These are phyloP conservation scores for Pseudomyrmex concolor DNA, from an alignment of 1,140 invertebrate species.

Conservation along the genomic window DNA sequence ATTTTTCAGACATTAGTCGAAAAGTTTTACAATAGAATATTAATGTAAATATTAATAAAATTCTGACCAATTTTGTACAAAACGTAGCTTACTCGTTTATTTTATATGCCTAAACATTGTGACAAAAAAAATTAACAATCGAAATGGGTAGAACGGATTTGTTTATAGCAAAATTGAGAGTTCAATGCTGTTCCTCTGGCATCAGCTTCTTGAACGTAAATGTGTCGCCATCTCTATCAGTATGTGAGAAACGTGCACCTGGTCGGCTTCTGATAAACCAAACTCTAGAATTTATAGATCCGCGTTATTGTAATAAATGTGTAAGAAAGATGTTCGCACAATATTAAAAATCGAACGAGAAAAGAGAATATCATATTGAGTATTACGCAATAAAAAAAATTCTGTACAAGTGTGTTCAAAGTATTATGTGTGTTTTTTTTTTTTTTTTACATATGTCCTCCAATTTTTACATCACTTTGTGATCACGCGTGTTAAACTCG, in stretches of 20 bases:
- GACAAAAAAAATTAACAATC: no score
- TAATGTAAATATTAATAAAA: no score
- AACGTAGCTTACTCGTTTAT: no score
- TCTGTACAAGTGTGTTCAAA: not conserved
- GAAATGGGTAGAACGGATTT: no score
- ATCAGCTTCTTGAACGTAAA: conserved; percentile 2
- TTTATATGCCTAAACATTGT: no score
- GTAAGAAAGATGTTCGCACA: not conserved
- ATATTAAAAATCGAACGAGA: not conserved
- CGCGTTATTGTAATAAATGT: not conserved
- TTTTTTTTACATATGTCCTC: no score
- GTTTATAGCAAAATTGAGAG: not conserved
- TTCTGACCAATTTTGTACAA: no score
- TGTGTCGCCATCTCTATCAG: conserved; percentile 33
- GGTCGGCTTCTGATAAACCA: conserved; percentile 21
- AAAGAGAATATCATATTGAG: not conserved
- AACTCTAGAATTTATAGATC: conserved; percentile 1
- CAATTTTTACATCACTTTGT: not conserved
- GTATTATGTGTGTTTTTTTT: no score
- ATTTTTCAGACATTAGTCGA: no score
- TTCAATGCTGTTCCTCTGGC: not conserved
- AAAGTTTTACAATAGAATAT: no score
- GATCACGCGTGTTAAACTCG: not conserved
- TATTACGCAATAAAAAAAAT: not conserved
- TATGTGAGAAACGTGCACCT: conserved; percentile 4